Conservation (phyloP, 1,140 invertebrate genomes). For the Euura lappo region DNA sequence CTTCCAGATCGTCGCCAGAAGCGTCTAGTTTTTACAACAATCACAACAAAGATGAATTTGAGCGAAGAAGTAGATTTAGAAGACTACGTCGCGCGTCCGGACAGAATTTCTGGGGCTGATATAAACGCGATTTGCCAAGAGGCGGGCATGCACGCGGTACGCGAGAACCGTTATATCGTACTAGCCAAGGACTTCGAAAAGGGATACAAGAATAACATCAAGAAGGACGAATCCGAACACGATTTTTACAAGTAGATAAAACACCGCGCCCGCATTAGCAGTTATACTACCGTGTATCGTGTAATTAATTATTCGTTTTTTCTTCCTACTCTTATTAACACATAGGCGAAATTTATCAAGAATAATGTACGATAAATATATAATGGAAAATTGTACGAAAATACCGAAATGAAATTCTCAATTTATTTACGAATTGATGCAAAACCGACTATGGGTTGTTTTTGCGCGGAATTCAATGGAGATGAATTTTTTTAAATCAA, state of each 20-base stretch:
- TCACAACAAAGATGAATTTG: slow-evolving; percentile 99
- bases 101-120: slow-evolving; percentile 98
- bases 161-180: slow-evolving; percentile 99
- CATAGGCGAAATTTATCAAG: too few species aligned
- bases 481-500: too few species aligned
- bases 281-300: too few species aligned
- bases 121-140: slow-evolving; percentile 99
- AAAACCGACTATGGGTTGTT: too few species aligned
- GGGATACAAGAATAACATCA: slow-evolving; percentile 99
- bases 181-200: slow-evolving; percentile 99
- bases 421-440: too few species aligned
- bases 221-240: slow-evolving; percentile 99
- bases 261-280: too few species aligned
- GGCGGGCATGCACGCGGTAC: slow-evolving; percentile 93
- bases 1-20: slow-evolving; percentile 97
- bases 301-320: too few species aligned
- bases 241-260: slow-evolving; percentile 97
- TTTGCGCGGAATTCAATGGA: too few species aligned
- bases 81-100: slow-evolving; percentile 97
- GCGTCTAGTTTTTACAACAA: slow-evolving; percentile 96
- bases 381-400: too few species aligned
- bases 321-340: too few species aligned
- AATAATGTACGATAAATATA: too few species aligned
- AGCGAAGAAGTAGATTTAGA: slow-evolving; percentile 99
- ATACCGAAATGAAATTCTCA: too few species aligned